Percentiles rank a stretch among this genome's conserved stretches.
Conservation (phyloP, 1,140 invertebrate species). For the Colletes latitarsis region DNA sequence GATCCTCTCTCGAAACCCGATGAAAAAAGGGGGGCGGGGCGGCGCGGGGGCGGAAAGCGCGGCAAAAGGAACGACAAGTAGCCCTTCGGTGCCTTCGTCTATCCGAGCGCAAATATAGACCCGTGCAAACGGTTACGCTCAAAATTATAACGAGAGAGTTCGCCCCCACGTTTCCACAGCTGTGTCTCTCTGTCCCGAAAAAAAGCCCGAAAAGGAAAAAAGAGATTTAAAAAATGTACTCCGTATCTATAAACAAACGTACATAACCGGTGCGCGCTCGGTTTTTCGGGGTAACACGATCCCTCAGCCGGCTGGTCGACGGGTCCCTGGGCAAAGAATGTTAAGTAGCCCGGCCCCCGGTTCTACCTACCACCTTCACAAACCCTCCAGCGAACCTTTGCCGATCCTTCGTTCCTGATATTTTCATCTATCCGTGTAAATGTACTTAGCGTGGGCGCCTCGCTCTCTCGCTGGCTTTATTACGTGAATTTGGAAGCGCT, state of each 20-base stretch:
- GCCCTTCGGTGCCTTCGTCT: constrained; percentile 42
- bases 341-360: constrained; percentile 56
- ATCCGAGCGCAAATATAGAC: constrained; percentile 48
- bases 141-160: constrained; percentile 58
- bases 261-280: constrained; percentile 3
- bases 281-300: constrained; percentile 51
- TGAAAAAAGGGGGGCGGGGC: neutral
- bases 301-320: constrained; percentile 15
- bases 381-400: constrained; percentile 29
- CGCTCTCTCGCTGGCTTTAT: constrained; percentile 59
- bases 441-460: constrained; percentile 63
- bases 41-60: neutral
- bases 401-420: constrained; percentile 62
- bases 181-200: neutral
- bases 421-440: constrained; percentile 70
- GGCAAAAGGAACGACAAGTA: constrained; percentile 38
- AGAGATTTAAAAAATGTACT: constrained; percentile 23
- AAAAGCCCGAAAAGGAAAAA: neutral
- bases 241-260: constrained; percentile 64
- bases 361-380: constrained; percentile 19
- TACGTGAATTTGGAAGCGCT: constrained; percentile 69
- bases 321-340: constrained; percentile 59
- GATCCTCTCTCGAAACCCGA: constrained; percentile 17
- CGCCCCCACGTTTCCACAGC: constrained; percentile 9
- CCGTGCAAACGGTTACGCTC: constrained; percentile 50